Base-by-base conservation (phyloP, 1,140 invertebrate species). In the Pseudomyrmex cubaensis region DNA sequence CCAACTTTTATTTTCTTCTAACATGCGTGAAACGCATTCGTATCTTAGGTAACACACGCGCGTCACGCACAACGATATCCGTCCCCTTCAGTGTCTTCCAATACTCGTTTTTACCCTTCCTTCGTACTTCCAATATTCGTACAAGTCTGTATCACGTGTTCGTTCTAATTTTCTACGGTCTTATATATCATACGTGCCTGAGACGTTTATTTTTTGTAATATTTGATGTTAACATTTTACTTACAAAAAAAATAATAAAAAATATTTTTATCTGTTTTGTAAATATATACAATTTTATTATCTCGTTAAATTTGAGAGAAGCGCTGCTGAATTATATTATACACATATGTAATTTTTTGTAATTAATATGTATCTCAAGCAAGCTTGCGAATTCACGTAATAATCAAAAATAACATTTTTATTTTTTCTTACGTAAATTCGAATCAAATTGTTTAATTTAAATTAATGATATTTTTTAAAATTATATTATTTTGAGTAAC, bases 1-100 rank as follows among this genome's bases (percentile, higher is more conserved):
- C 46, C 66, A 50, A 44, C 66, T 22, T 80, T 80, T 80, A 80
- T 80, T 80, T 72, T n/a, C 54, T 80, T 72, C 76, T 80, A 80
- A 80, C 54, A 66, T 80, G 66, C 76, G 44, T 61, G 76, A 46
- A 80, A 80, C 76, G 44, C 76, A 72, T 66, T 72, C 66, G 22
- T 56, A 54, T 80, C 44, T 80, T 80, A 35, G 35, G 35, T 35
- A 70, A 72, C 76, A 80, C 64, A 80, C 76, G 66, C 66, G 76
- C 76, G 54, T 80, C 76, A 80, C 76, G 66, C 76, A 80, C 66
- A 61, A n/a, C 44, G 20, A 50, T 78, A 78, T 72, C 66, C 76
- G 61, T 12, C 76, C 76, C 75, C n/a, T 80, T 80, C 76, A 72
- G 50, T 13, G 44, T 80, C 66, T 80, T 80, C 76, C 64, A 77